These are phyloP conservation scores for Drosophila borborema DNA, from an alignment of 2,888 invertebrate species.

Conservation along the genomic window DNA sequence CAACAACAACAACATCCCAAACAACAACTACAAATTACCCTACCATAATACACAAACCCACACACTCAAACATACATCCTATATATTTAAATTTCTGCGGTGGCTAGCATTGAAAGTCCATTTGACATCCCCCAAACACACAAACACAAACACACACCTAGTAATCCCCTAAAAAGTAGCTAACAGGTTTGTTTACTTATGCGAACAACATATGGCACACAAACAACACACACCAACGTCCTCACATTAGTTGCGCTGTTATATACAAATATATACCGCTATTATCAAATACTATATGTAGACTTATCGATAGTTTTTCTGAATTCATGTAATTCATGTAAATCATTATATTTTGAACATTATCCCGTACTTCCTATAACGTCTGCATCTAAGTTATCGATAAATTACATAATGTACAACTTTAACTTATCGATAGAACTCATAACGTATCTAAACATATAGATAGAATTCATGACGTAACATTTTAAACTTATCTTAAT, in stretches of 20 bases:
- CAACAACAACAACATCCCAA: conserved; percentile 46
- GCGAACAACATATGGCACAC: conserved; percentile 30
- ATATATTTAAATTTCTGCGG: conserved; percentile 12
- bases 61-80: conserved; percentile 33
- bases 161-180: conserved; percentile 23
- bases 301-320: background rate
- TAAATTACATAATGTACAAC: background rate
- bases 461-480: background rate
- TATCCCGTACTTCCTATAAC: background rate
- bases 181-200: conserved; percentile 9
- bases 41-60: conserved; percentile 28
- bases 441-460: background rate
- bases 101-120: conserved; percentile 27
- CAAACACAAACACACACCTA: conserved; percentile 13
- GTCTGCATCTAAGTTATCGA: background rate
- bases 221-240: conserved; percentile 24
- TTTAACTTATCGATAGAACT: background rate
- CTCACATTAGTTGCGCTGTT: conserved; percentile 23
- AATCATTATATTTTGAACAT: background rate
- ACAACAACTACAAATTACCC: conserved; percentile 31
- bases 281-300: background rate
- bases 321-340: background rate
- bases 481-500: background rate
- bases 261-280: background rate
- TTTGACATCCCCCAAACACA: conserved; percentile 12